These are phyloP conservation scores for Planococcus citri DNA, from an alignment of 1,140 invertebrate genomes.

Conservation along the genomic window DNA sequence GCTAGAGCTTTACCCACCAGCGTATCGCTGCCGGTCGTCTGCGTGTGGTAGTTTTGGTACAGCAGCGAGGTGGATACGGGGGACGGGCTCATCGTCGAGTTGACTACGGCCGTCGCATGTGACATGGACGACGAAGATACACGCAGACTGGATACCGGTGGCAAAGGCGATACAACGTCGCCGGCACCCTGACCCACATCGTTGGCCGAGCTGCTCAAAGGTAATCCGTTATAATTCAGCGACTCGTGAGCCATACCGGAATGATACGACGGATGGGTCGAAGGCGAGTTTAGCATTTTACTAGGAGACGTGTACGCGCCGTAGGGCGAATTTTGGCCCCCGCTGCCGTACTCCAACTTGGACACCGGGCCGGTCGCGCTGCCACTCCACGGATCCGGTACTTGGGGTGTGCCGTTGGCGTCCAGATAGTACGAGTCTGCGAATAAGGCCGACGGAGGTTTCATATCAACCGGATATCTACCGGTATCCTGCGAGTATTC, in stretches of 20 bases:
- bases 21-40: slow-evolving; percentile 26
- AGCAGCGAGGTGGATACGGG: not conserved
- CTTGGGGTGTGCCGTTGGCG: not conserved
- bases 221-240: not conserved
- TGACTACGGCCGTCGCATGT: not conserved
- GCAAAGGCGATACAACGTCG: not conserved
- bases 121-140: slow-evolving; percentile 1
- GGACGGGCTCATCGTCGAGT: not conserved
- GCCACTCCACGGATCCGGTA: not conserved
- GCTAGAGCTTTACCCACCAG: slow-evolving; percentile 66
- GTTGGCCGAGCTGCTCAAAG: not conserved
- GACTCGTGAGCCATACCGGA: not conserved
- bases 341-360: not conserved
- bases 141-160: not conserved
- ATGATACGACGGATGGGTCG: not conserved
- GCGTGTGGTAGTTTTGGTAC: not conserved
- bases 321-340: not conserved
- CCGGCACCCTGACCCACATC: not conserved
- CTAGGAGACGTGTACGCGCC: not conserved
- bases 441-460: not conserved
- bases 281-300: not conserved
- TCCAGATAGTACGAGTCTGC: not conserved
- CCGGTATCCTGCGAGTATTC: slow-evolving; percentile 7
- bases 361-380: not conserved
- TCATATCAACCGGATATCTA: not conserved